These are phyloP conservation scores for Chromis chromis DNA, from an alignment of 2,797 vertebrate genomes.

Conservation along the genomic window DNA sequence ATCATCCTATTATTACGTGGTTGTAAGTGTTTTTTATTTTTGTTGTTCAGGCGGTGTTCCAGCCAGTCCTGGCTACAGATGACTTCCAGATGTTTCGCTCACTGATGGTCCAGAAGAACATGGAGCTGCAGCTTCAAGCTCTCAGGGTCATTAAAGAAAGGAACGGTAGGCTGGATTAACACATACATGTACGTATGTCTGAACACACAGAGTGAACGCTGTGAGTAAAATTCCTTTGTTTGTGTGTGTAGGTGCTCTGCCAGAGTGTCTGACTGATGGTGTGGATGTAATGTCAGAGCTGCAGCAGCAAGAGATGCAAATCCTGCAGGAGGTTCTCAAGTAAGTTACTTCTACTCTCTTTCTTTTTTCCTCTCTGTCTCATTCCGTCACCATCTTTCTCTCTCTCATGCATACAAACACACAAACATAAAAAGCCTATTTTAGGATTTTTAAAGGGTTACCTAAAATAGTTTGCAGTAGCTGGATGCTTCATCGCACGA, in stretches of 20 bases:
- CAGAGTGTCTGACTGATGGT: slow-evolving; percentile 95
- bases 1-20: background rate
- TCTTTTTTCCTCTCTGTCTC: background rate
- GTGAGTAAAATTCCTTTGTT: background rate
- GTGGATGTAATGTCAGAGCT: slow-evolving; percentile 92
- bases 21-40: background rate
- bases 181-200: background rate
- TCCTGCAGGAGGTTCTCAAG: slow-evolving; percentile 95
- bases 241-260: slow-evolving; percentile 88
- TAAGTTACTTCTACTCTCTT: slow-evolving; percentile 68
- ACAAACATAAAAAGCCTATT: background rate
- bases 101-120: slow-evolving; percentile 98
- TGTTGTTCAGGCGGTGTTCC: slow-evolving; percentile 88
- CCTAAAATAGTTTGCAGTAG: background rate
- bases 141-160: slow-evolving; percentile 95
- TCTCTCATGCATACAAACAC: background rate
- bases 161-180: slow-evolving; percentile 86
- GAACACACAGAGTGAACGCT: background rate
- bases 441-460: background rate
- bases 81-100: slow-evolving; percentile 97
- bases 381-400: too few species aligned
- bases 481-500: background rate
- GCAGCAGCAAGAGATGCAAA: slow-evolving; percentile 96
- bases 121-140: slow-evolving; percentile 98
- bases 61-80: slow-evolving; percentile 94